Evolutionary conservation across 2,797 vertebrate genomes (phyloP).

Genomic region (Enteromius mattozi): DNA sequence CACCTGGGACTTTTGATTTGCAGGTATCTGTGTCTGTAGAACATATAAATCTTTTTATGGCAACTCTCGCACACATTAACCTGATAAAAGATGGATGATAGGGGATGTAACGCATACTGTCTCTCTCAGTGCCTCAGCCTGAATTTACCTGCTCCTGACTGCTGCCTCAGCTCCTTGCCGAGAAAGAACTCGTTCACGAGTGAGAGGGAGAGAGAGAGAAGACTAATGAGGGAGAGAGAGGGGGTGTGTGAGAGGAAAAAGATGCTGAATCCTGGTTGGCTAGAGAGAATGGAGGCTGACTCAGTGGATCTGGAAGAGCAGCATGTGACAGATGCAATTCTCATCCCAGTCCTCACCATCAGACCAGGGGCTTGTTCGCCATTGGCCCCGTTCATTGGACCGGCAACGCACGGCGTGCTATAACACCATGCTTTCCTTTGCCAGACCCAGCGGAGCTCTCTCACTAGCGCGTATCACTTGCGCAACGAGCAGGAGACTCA

Average conservation of each 20-base stretch:
- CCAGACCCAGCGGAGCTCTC: slow-evolving; percentile 33
- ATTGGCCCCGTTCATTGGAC: slow-evolving; percentile 56
- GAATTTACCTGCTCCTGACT: slow-evolving; percentile 49
- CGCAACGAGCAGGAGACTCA: slow-evolving; percentile 37
- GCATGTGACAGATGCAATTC: slow-evolving; percentile 61
- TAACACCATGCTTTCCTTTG: slow-evolving; percentile 57
- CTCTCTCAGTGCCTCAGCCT: slow-evolving; percentile 37
- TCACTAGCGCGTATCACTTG: slow-evolving; percentile 39
- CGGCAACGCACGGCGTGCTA: slow-evolving; percentile 38
- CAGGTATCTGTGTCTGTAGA: background rate
- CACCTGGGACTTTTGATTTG: background rate
- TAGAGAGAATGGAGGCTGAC: slow-evolving; percentile 61
- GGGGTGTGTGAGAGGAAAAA: slow-evolving; percentile 51
- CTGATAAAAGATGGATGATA: slow-evolving; percentile 53
- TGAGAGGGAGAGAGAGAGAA: slow-evolving; percentile 40
- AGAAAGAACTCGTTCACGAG: slow-evolving; percentile 34
- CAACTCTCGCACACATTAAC: slow-evolving; percentile 41
- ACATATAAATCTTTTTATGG: slow-evolving; percentile 37
- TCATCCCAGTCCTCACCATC: slow-evolving; percentile 55
- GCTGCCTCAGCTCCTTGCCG: slow-evolving; percentile 57
- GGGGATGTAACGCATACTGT: slow-evolving; percentile 39
- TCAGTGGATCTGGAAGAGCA: slow-evolving; percentile 65
- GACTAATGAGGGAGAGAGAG: slow-evolving; percentile 66
- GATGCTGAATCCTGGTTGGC: slow-evolving; percentile 62
- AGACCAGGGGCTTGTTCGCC: slow-evolving; percentile 45